These are phyloP conservation scores for Echeneis naucrates DNA, from an alignment of 2,797 vertebrate genomes.

Conservation along the genomic window DNA sequence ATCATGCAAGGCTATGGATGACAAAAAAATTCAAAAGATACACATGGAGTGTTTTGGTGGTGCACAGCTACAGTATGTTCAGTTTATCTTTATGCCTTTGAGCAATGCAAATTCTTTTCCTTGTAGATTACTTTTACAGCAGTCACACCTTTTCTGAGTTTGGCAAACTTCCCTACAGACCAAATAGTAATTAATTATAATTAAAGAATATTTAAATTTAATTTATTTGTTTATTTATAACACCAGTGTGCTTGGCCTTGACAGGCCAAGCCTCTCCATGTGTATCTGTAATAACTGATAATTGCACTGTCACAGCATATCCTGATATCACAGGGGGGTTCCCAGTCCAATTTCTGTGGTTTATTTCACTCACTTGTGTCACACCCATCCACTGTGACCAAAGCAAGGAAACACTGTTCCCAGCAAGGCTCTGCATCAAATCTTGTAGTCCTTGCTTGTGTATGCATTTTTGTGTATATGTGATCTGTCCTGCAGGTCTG, in stretches of 20 bases:
- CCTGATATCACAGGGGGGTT: conserved; percentile 46
- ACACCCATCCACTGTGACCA: conserved; percentile 37
- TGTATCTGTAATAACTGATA: conserved; percentile 40
- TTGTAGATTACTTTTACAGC: no score
- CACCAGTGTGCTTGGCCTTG: neutral
- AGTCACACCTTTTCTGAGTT: no score
- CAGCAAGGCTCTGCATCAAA: conserved; percentile 35
- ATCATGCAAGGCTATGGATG: neutral
- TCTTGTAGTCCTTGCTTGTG: conserved; percentile 28
- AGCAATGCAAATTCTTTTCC: neutral
- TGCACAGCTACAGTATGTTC: neutral
- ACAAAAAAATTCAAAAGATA: conserved; percentile 6
- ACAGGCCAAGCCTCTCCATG: conserved; percentile 46
- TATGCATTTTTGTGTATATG: conserved; percentile 59
- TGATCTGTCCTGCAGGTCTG: conserved; percentile 89
- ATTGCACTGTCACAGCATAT: conserved; percentile 43
- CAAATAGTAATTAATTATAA: conserved; percentile 12
- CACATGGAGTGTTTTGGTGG: conserved; percentile 37
- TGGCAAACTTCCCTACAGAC: conserved; percentile 3
- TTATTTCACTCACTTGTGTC: conserved; percentile 53
- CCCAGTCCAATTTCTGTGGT: conserved; percentile 44
- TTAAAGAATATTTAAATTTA: conserved; percentile 8
- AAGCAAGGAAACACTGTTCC: conserved; percentile 37
- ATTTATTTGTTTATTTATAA: no score
- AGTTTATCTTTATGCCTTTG: neutral